A percentile compares a stretch with the other conserved stretches of the same genome.
Evolutionary conservation across 2,888 invertebrate genomes (phyloP).

Genomic region (Chloromyia formosa): DNA sequence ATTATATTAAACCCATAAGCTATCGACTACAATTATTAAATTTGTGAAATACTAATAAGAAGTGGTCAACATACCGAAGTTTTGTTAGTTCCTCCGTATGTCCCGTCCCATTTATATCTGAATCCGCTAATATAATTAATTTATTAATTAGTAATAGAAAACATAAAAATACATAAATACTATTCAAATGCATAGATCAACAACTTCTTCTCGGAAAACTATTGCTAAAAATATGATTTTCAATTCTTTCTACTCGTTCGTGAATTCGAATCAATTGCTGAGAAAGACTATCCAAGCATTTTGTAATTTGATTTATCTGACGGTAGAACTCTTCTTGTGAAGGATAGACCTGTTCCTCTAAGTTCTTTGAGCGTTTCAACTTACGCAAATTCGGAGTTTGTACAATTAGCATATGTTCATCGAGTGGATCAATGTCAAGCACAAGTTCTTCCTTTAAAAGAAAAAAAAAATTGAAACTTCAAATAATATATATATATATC

Average conservation of each 20-base stretch:
- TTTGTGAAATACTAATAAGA: too few species aligned
- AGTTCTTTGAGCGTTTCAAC: neutral
- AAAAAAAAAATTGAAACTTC: neutral
- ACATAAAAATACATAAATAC: too few species aligned
- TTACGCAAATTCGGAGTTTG: conserved; percentile 1
- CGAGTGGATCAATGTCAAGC: neutral
- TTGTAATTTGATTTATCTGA: conserved; percentile 7
- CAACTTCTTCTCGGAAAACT: neutral
- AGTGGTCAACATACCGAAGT: too few species aligned
- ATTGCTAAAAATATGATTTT: conserved; percentile 16
- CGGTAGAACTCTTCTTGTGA: neutral
- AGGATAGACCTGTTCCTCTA: neutral
- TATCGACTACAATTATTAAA: too few species aligned
- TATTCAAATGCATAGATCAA: too few species aligned
- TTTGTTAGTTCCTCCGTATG: too few species aligned
- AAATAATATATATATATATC: neutral
- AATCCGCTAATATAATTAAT: too few species aligned
- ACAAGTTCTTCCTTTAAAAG: conserved; percentile 24
- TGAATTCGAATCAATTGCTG: conserved; percentile 10
- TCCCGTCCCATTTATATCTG: too few species aligned
- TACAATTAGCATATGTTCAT: neutral
- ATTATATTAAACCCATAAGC: too few species aligned
- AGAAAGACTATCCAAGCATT: neutral
- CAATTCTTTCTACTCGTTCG: neutral
- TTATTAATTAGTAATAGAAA: too few species aligned